phyloP scores from a whole-genome alignment of 2,888 invertebrate species.

The Synanthedon vespiformis region DNA sequence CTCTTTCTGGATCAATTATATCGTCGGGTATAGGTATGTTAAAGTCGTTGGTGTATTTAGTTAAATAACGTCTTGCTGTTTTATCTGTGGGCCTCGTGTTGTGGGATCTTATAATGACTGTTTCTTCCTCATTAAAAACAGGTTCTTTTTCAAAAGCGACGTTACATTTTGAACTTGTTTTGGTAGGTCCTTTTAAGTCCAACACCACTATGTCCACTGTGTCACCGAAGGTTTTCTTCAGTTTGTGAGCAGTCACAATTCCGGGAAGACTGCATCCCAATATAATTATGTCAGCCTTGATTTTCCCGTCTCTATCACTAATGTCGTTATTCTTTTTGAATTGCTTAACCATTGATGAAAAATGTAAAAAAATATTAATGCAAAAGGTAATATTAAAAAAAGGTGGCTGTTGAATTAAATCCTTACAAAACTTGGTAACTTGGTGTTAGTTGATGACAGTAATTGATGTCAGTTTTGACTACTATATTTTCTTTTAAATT shows the following conservation, averaged over 20 bases:
- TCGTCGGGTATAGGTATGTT: slow-evolving; percentile 38
- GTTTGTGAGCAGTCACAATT: slow-evolving; percentile 53
- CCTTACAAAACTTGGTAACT: too few species aligned
- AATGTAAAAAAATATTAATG: too few species aligned
- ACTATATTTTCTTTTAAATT: too few species aligned
- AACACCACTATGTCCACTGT: slow-evolving; percentile 52
- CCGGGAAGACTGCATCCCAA: slow-evolving; percentile 57
- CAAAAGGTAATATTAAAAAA: too few species aligned
- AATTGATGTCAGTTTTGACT: too few species aligned
- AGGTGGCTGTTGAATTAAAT: too few species aligned
- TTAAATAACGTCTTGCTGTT: slow-evolving; percentile 32
- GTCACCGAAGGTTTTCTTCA: slow-evolving; percentile 49
- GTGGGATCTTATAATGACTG: background rate
- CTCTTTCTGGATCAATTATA: slow-evolving; percentile 27
- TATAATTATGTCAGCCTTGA: slow-evolving; percentile 53
- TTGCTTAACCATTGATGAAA: background rate
- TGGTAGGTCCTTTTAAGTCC: slow-evolving; percentile 23
- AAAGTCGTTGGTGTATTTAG: slow-evolving; percentile 38
- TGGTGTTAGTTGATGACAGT: too few species aligned
- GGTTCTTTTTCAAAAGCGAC: slow-evolving; percentile 34
- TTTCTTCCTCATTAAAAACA: slow-evolving; percentile 9
- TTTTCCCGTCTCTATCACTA: slow-evolving; percentile 4
- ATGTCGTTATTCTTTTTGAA: slow-evolving; percentile 5
- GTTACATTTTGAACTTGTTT: slow-evolving; percentile 24
- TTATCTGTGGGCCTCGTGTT: slow-evolving; percentile 15